Evolutionary conservation across 2,888 invertebrate genomes (phyloP).

Genomic region (Dicyrtomina minuta): DNA sequence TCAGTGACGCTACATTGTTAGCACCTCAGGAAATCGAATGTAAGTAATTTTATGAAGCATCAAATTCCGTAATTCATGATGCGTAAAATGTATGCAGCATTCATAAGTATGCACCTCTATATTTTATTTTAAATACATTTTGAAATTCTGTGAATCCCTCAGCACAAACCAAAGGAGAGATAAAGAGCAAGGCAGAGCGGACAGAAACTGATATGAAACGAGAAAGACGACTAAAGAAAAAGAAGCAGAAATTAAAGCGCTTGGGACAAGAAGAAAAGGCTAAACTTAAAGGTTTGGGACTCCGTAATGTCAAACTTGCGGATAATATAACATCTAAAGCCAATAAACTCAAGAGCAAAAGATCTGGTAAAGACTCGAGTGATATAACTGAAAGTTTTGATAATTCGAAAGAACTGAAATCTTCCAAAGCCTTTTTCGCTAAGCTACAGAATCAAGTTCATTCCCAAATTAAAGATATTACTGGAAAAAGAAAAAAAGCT

Average conservation of each 20-base stretch:
- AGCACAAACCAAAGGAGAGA: slow-evolving; percentile 60
- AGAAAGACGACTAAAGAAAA: slow-evolving; percentile 82
- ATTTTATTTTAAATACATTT: no score
- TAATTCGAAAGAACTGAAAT: slow-evolving; percentile 64
- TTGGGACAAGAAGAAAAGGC: slow-evolving; percentile 58
- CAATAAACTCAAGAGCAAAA: slow-evolving; percentile 65
- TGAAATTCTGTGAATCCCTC: no score
- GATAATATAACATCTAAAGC: slow-evolving; percentile 58
- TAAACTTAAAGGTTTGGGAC: slow-evolving; percentile 57
- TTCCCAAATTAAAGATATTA: slow-evolving; percentile 58
- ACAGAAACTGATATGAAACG: slow-evolving; percentile 84
- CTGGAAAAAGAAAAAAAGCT: slow-evolving; percentile 56
- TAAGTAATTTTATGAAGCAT: no score
- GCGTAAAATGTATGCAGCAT: no score
- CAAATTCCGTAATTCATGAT: no score
- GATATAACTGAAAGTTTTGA: slow-evolving; percentile 58
- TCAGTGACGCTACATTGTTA: slow-evolving; percentile 77
- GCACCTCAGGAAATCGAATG: slow-evolving; percentile 90
- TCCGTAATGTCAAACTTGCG: slow-evolving; percentile 55
- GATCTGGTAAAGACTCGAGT: slow-evolving; percentile 59
- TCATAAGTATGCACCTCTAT: no score
- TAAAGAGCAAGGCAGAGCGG: slow-evolving; percentile 75
- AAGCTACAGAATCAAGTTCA: slow-evolving; percentile 77
- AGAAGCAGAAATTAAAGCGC: slow-evolving; percentile 64
- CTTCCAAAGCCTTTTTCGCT: slow-evolving; percentile 81